Percentiles rank a stretch among this genome's conserved stretches.
These are phyloP conservation scores for Phymorhynchus buccinoides DNA, from an alignment of 1,140 invertebrate species.

Conservation along the genomic window DNA sequence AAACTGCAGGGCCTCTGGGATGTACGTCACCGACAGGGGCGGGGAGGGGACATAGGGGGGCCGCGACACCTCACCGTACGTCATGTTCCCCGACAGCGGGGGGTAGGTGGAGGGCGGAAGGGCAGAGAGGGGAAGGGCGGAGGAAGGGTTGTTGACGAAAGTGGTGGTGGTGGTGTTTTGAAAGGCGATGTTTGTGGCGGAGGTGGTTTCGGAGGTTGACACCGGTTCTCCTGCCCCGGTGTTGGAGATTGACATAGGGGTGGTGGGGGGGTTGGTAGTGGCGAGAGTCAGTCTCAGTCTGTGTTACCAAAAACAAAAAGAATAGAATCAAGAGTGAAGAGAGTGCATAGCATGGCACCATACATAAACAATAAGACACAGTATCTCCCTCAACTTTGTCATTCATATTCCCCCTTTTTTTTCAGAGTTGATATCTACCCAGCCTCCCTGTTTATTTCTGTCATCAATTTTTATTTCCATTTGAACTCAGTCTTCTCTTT, in stretches of 20 bases:
- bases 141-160: not conserved
- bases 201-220: not conserved
- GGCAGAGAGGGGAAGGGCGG: not conserved
- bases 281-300: not conserved
- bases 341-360: no score
- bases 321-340: not conserved
- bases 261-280: not conserved
- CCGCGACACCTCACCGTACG: not conserved
- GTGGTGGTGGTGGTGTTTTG: not conserved
- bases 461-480: no score
- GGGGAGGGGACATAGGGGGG: constrained; percentile 35
- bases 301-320: not conserved
- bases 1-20: constrained; percentile 36
- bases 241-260: not conserved
- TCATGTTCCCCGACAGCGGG: not conserved
- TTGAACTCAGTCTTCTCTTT: no score
- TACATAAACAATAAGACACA: no score
- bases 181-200: not conserved
- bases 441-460: no score
- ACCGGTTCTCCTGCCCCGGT: not conserved
- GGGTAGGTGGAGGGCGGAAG: constrained; percentile 18
- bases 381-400: no score
- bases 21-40: constrained; percentile 36
- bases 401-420: no score
- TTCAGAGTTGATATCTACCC: no score